A percentile compares a stretch with the other conserved stretches of the same genome.
phyloP scores from a whole-genome alignment of 2,888 invertebrate species.

The Emmelina monodactyla region DNA sequence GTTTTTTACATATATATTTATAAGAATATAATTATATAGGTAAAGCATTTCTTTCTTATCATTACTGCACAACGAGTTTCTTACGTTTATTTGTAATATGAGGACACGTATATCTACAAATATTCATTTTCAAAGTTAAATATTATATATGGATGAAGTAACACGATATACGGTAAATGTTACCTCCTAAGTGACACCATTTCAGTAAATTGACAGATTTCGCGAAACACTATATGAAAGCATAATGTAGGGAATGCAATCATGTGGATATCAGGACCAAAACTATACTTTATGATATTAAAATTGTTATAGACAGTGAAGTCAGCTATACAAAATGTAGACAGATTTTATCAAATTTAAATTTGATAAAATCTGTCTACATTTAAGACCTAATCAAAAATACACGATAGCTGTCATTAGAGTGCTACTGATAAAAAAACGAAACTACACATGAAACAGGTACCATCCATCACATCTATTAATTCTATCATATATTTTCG shows the following conservation, averaged over 20 bases:
- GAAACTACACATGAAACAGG: too few relatives aligned
- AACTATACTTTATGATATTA: too few relatives aligned
- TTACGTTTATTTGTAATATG: slow-evolving; percentile 29
- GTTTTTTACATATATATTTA: slow-evolving; percentile 61
- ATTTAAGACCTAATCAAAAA: too few relatives aligned
- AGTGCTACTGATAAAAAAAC: too few relatives aligned
- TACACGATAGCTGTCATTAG: too few relatives aligned
- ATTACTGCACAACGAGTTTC: slow-evolving; percentile 58
- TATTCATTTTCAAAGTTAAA: slow-evolving; percentile 37
- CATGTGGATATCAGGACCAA: slow-evolving; percentile 31
- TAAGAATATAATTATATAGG: slow-evolving; percentile 63
- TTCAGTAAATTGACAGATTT: slow-evolving; percentile 57
- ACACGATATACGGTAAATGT: slow-evolving; percentile 28
- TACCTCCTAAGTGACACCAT: slow-evolving; percentile 52
- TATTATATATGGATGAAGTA: slow-evolving; percentile 40
- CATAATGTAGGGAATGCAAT: too few relatives aligned
- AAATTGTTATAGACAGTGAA: too few relatives aligned
- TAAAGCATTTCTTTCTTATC: slow-evolving; percentile 61
- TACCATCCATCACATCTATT: too few relatives aligned
- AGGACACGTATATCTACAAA: slow-evolving; percentile 56
- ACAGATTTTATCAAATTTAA: too few relatives aligned
- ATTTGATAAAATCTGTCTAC: too few relatives aligned
- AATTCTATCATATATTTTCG: too few relatives aligned
- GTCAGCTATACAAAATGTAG: too few relatives aligned
- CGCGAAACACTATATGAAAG: slow-evolving; percentile 26